Conservation (phyloP, 2,888 invertebrate genomes). For the Helicoverpa assulta region DNA sequence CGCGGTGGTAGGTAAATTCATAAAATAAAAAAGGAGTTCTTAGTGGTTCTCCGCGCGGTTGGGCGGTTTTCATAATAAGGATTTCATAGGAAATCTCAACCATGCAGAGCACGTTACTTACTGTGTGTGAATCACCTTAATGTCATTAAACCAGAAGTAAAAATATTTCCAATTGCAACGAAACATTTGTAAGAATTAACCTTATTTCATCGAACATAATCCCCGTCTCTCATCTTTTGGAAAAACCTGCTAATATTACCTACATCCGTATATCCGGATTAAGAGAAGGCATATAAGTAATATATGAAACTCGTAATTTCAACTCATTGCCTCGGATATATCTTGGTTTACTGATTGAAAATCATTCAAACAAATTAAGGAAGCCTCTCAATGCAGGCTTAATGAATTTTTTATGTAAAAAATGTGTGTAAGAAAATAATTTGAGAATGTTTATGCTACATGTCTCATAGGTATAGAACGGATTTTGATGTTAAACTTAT, state of each 20-base stretch:
- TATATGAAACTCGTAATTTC: conserved; percentile 15
- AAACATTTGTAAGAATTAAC: background rate
- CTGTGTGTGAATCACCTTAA: background rate
- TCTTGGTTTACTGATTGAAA: conserved; percentile 31
- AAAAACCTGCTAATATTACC: conserved; percentile 26
- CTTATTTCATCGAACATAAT: conserved; percentile 12
- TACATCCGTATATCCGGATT: conserved; percentile 25
- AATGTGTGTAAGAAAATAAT: too few relatives aligned
- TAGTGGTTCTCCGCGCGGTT: too few relatives aligned
- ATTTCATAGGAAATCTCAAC: too few relatives aligned
- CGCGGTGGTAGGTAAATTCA: too few relatives aligned
- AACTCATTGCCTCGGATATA: conserved; percentile 23
- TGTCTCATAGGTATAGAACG: too few relatives aligned
- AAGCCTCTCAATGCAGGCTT: too few relatives aligned
- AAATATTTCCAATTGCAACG: background rate
- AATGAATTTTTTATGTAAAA: too few relatives aligned
- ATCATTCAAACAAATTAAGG: conserved; percentile 14
- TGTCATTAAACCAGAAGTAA: background rate
- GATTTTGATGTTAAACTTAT: too few relatives aligned
- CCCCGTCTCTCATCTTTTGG: conserved; percentile 4
- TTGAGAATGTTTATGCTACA: too few relatives aligned
- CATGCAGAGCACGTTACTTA: too few relatives aligned
- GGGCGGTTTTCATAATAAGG: too few relatives aligned
- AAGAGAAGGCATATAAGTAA: background rate
- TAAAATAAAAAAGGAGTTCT: too few relatives aligned